Base-by-base conservation (phyloP, 2,888 invertebrate species). In the Zeuzera pyrina region DNA sequence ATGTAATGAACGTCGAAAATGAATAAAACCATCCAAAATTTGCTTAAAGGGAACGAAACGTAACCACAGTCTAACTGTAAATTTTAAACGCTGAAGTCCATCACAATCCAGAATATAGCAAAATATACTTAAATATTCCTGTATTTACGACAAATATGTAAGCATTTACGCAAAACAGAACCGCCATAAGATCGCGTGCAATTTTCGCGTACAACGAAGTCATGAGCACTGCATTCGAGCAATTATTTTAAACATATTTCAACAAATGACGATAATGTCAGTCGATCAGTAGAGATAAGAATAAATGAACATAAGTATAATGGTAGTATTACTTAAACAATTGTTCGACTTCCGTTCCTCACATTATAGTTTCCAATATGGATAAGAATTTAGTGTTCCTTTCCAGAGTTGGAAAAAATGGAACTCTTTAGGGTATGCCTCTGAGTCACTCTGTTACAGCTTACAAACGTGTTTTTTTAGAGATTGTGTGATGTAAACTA, bases 171-270 rank as follows among this genome's bases (percentile, higher is more conserved):
- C 68, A 65, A 68, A 69, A 66, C 65, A 60, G n/a, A n/a, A 58
- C 57, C 57, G 60, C 53, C 59, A 49, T 57, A 61, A 53, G 62
- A 72, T 81, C 65, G 81, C 81, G 78, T 77, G 81, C 78, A 69
- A 72, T 73, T 74, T 73, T 68, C 62, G 51, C 64, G 65, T 66
- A 72, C 71, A 63, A 64, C 66, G 52, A 57, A 58, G 65, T 66
- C 67, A 74, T 69, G 63, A 65, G 60, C 77, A 67, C 65, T 59
- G 69, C 64, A 53, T 62, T 57, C 62, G 59, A 58, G 62, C 78
- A 81, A 83, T 83, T 83, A 83, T 79, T 81, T 79, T 83, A 83
- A 83, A 81, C 63, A 77, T 81, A 73, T 79, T 83, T 81, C 79
- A 78, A 81, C 81, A 79, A 81, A 77, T 74, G 76, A 77, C 64